Base-by-base conservation (phyloP, 2,113 vertebrate species). In the Vulpes vulpes region DNA sequence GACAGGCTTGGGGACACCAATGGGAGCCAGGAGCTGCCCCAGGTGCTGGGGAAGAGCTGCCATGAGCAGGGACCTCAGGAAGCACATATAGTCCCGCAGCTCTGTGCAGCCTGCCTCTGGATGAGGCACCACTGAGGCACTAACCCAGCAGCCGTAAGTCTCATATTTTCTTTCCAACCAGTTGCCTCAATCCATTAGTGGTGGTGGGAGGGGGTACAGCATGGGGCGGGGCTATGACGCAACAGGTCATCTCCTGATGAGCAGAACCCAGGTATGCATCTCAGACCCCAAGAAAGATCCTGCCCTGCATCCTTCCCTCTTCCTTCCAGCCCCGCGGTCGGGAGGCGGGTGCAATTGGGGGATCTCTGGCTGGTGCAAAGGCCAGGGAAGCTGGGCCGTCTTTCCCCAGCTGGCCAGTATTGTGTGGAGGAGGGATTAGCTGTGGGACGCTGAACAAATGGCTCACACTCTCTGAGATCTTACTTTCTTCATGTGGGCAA, bases 1-100 rank as follows among this genome's bases (percentile, higher is more conserved):
- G 35, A 8, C 30, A 14, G 51, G n/a, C 7, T 49, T 64, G 5
- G 10, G 49, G n/a, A 25, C 25, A 10, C 2, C 0, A 10, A 5
- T 1, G 35, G 35, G 19, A 69, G 32, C 74, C 22, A 57, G 60
- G 49, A 81, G 59, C 38, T 15, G 43, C 49, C 62, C 65, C 69
- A 53, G 62, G 60, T 49, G 62, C 67, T 71, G 65, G 35, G 51
- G 60, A 23, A 64, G 67, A 69, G 59, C 35, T 14, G 8, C 38
- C 30, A 57, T 11, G 30, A 67, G 32, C 59, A 38, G 73, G 38
- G 57, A 82, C 1, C 0, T 23, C 43, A 20, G 23, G 32, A 82
- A 91, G 19, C 67, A 32, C 8, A 1, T 4, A 8, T 0, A 17
- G 3, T 43, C 11, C 35, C 25, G 1, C 43, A 43, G 43, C 43